Conservation (phyloP, 2,113 vertebrate species). For the Bufo bufo region DNA sequence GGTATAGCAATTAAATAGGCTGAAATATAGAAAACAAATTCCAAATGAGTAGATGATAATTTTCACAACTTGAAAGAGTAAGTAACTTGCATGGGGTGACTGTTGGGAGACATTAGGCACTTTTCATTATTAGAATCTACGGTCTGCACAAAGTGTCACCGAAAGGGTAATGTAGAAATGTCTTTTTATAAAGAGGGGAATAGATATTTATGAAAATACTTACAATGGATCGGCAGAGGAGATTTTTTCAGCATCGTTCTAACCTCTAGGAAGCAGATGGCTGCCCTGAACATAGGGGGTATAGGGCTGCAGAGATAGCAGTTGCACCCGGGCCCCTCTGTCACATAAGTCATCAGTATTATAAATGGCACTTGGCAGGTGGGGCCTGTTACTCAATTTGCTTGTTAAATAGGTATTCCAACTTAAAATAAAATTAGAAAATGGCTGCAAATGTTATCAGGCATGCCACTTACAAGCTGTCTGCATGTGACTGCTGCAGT, state of each 20-base stretch:
- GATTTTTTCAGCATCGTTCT: not conserved
- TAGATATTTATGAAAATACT: not conserved
- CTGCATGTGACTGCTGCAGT: too few species aligned
- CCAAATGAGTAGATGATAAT: not conserved
- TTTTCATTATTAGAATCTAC: not conserved
- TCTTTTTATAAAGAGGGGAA: not conserved
- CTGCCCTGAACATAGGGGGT: too few species aligned
- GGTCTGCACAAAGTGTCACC: not conserved
- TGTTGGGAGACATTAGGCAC: not conserved
- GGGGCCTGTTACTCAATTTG: too few species aligned
- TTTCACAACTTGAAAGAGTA: conserved; percentile 13
- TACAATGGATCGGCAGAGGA: not conserved
- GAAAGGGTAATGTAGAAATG: not conserved
- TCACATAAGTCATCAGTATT: too few species aligned
- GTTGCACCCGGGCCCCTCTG: too few species aligned
- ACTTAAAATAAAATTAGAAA: too few species aligned
- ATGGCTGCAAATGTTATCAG: too few species aligned
- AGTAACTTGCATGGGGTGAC: not conserved
- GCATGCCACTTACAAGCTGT: too few species aligned
- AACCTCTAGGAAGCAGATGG: not conserved
- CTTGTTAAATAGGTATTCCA: too few species aligned
- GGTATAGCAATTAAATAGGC: conserved; percentile 14
- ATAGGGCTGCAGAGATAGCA: too few species aligned
- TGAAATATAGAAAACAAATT: not conserved
- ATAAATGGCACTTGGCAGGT: too few species aligned